Evolutionary conservation across 1,140 invertebrate species (phyloP).

Genomic region (honey bee (Apis mellifera)): Amel_HAv3.1 CM009932.2:7610001-7610500

Average conservation of each 20-base stretch:
- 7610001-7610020: background rate
- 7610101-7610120: background rate
- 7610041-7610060: constrained; percentile 6
- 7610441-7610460: constrained; percentile 21
- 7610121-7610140: background rate
- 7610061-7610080: constrained; percentile 7
- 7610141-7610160: background rate
- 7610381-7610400: background rate
- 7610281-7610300: too few relatives aligned
- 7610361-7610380: background rate
- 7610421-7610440: background rate
- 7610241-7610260: background rate
- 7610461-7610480: constrained; percentile 60
- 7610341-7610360: background rate
- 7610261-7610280: background rate
- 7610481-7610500: constrained; percentile 60
- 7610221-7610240: background rate
- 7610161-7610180: background rate
- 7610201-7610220: background rate
- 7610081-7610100: background rate
- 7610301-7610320: too few relatives aligned
- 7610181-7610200: background rate
- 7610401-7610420: background rate
- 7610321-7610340: background rate
- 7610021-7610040: background rate